Base-by-base conservation (phyloP, 37 sponge, comb jelly and placozoan genomes). In the Spongilla lacustris region DNA sequence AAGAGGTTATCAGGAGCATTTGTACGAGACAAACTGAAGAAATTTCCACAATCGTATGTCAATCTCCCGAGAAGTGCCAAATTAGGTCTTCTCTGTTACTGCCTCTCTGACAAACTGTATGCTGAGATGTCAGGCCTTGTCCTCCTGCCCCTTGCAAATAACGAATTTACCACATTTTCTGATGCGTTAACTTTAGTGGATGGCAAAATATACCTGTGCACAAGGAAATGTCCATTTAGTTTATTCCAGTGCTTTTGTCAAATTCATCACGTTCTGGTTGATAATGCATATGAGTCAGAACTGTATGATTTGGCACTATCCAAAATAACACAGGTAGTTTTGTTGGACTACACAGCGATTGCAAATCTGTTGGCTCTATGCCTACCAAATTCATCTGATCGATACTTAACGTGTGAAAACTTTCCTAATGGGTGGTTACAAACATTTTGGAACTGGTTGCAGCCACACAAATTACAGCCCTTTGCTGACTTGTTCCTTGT, bases 91-190 rank as follows among this genome's bases (percentile, higher is more conserved):
- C 78, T 90, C 23, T 35, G 2, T 0, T 90, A 90, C 83, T 90
- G 91, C 68, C 73, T 90, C 3, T 72, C 71, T 26, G 86, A 90
- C 66, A 35, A 68, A 24, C 3, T 22, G 2, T 86, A 86, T 50
- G 12, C 28, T 1, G 68, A 66, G 31, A 27, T 80, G 27, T 4
- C 1, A 17, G 81, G 68, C 11, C 28, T 90, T 2, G 66, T 32
- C 4, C 78, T 90, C 2, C 69, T 90, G 21, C 91, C 91, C 22
- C 73, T 90, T 30, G 82, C 77, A 34, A 81, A 76, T 81, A 67
- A 76, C 21, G 73, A 28, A 10, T 90, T 90, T 81, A 35, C 28
- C 48, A 11, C 48, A 11, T 85, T 90, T 76, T 27, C 80, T 21
- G 36, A 8, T n/a, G 13, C 0, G 6, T 10, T 38, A 34, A 6